Base-by-base conservation (phyloP, 2,113 vertebrate genomes). In the Alectura lathami region DNA sequence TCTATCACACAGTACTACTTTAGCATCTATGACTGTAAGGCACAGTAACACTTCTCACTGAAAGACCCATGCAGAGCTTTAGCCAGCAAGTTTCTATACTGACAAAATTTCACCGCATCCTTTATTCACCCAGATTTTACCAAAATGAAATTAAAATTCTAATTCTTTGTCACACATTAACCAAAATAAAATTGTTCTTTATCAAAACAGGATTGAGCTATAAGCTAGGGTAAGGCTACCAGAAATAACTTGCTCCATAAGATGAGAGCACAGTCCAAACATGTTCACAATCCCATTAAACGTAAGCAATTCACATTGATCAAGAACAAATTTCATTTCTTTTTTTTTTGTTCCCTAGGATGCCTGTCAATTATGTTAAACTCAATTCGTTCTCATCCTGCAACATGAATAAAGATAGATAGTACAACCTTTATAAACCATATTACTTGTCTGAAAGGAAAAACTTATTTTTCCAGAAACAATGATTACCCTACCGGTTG, bases 401-500 rank as follows among this genome's bases (percentile, higher is more conserved):
- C 91, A 81, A 68, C 45, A 75, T 87, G 64, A 94, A 89, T 93
- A 88, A 90, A 78, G 47, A 88, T 18, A 84, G 51, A 43, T 82
- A 82, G 29, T 86, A 73, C 22, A 68, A 76, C 32, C 47, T 86
- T 81, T 94, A 56, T 78, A 86, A 82, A 80, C 54, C 0, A 1
- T 57, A 32, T 66, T 89, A 66, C 29, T 91, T 17, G 40, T 77
- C 63, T 57, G 29, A 92, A 83, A 91, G 22, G 22, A 38, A 86
- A 77, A 87, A 96, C 24, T 56, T 79, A 47, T 69, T 94, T 87
- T 92, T 81, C 57, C 76, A 77, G 88, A 88, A 94, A n/a, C 51
- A 56, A 17, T 66, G 17, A 83, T 87, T 81, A 59, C 23, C 32
- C 29, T 86, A 67, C 42, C 50, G 63, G 36, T 89, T 88, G 30